A percentile compares a stretch with the other conserved stretches of the same genome.
Conservation (phyloP, 2,888 invertebrate species). For the Nemapogon koenigi region DNA sequence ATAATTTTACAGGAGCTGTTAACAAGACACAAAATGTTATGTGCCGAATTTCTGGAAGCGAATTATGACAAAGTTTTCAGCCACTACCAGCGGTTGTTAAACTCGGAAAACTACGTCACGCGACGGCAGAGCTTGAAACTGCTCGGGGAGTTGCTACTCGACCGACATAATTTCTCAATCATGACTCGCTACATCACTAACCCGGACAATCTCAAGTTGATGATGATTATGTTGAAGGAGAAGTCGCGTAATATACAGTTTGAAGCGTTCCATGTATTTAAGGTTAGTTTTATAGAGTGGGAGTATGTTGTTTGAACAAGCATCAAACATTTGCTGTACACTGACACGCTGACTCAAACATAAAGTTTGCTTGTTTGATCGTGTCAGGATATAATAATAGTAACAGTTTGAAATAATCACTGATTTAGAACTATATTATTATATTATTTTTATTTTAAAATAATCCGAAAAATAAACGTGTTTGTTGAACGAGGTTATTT, state of each 20-base stretch:
- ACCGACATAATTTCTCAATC: slow-evolving; percentile 98
- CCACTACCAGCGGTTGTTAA: slow-evolving; percentile 95
- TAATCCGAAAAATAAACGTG: no score
- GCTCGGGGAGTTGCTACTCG: slow-evolving; percentile 94
- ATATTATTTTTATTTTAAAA: no score
- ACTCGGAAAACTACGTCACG: slow-evolving; percentile 99
- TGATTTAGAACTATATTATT: no score
- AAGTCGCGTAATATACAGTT: slow-evolving; percentile 99
- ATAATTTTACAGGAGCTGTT: slow-evolving; percentile 78
- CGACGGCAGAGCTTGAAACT: slow-evolving; percentile 98
- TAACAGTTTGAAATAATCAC: no score
- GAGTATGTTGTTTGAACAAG: no score
- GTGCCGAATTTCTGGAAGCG: slow-evolving; percentile 97
- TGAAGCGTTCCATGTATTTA: slow-evolving; percentile 99
- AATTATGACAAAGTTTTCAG: slow-evolving; percentile 99
- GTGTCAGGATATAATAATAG: no score
- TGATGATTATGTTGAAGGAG: slow-evolving; percentile 99
- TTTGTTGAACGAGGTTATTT: no score
- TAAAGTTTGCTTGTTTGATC: no score
- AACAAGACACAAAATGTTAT: slow-evolving; percentile 93
- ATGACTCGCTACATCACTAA: slow-evolving; percentile 99
- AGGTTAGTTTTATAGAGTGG: no score
- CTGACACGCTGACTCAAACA: no score
- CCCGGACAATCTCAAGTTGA: slow-evolving; percentile 98
- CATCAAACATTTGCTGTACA: no score